Evolutionary conservation across 2,888 invertebrate species (phyloP), one percentile per base, ranked within the genome.

Genomic region (Philaethria dido): DNA sequence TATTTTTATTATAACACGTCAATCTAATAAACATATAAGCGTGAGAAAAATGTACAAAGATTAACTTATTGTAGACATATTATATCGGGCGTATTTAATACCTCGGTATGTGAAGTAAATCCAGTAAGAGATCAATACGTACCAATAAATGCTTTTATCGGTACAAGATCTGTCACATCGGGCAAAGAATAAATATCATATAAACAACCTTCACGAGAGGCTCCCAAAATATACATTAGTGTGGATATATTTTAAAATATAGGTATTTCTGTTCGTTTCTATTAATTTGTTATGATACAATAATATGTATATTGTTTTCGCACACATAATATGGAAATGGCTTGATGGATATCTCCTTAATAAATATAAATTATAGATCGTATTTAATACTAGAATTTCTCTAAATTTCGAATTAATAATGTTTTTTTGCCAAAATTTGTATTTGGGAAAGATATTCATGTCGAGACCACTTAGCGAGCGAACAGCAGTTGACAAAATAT

Each of bases 91-190:
- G 29, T 57, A 16, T 69, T 63, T 57, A 62, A 62, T 61, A 45
- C 57, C 18, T 70, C 64, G 69, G 70, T 79, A 83, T 81, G 76
- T 77, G 39, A 86, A 83, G 86, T 86, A 86, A 87, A 88, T 87
- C 88, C 86, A 85, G 86, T 87, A 78, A 77, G 80, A 78, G 80
- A 87, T 86, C 88, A 86, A 89, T 89, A 86, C 82, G 75, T 80
- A 82, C 79, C 83, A 85, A 86, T 88, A 88, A 87, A 89, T 86
- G 85, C 77, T 83, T 83, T 79, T 80, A 84, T 81, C 81, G 78
- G 73, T 69, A 72, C 73, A 70, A 70, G 75, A 69, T 60, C 71
- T 68, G 47, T 67, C 71, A 79, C 75, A 75, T 42, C 62, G 3
- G 71, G 4, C 81, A 80, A 64, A 81, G 82, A 82, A 39, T 72